A percentile compares a stretch with the other conserved stretches of the same genome.
Evolutionary conservation across 2,888 invertebrate genomes (phyloP).

Genomic region (Alloscopus bannaensis): DNA sequence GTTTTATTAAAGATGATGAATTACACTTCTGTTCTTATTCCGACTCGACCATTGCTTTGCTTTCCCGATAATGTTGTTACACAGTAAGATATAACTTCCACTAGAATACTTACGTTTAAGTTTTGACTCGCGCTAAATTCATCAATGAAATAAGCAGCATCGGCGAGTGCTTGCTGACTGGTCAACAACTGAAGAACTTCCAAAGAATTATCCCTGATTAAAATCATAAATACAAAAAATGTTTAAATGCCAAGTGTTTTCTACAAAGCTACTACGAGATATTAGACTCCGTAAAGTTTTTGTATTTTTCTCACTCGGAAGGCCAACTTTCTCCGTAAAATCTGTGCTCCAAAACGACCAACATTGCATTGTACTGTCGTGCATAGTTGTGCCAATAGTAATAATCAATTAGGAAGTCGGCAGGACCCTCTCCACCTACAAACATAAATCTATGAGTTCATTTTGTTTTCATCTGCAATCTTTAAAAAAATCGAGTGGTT

Average conservation of each 20-base stretch:
- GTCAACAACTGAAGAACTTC: constrained; percentile 76
- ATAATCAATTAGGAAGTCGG: constrained; percentile 45
- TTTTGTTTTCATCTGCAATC: background rate
- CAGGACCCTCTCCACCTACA: constrained; percentile 54
- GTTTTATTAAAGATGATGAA: background rate
- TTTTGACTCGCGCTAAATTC: constrained; percentile 73
- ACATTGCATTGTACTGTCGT: constrained; percentile 36
- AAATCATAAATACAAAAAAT: too few relatives aligned
- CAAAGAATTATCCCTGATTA: constrained; percentile 75
- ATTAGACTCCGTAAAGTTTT: background rate
- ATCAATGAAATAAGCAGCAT: constrained; percentile 76
- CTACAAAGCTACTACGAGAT: background rate
- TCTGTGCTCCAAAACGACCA: constrained; percentile 47
- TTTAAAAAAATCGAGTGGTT: too few relatives aligned
- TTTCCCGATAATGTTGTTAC: too few relatives aligned
- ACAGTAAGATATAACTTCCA: background rate
- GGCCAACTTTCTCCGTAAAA: constrained; percentile 61
- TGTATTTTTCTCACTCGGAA: constrained; percentile 31
- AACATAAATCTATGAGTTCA: too few relatives aligned
- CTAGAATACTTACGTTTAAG: constrained; percentile 51
- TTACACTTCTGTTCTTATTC: too few relatives aligned
- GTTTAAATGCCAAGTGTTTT: constrained; percentile 1
- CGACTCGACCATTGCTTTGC: too few relatives aligned
- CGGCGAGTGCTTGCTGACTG: constrained; percentile 77
- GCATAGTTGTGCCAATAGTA: constrained; percentile 54